phyloP scores from a whole-genome alignment of 1,140 invertebrate species.

The Laupala kohalensis region DNA sequence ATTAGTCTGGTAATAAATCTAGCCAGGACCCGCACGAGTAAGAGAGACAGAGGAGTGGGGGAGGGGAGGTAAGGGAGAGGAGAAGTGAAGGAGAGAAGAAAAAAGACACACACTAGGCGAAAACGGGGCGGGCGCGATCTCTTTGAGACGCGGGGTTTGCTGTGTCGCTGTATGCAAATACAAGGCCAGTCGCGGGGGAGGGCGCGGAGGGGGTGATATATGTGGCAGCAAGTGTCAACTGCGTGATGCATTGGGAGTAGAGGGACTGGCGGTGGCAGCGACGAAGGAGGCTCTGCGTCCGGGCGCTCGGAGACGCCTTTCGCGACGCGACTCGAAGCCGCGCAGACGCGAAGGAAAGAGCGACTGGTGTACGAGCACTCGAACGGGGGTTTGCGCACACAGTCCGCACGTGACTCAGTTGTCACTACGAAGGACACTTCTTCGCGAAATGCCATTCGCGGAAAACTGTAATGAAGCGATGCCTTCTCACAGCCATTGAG shows the following conservation, averaged over 20 bases:
- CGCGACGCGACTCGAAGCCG: not conserved
- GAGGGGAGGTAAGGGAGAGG: not conserved
- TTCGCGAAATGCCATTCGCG: too few relatives aligned
- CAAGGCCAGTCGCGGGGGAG: slow-evolving; percentile 10
- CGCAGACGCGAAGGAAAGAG: too few relatives aligned
- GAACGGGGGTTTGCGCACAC: too few relatives aligned
- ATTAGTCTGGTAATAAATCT: slow-evolving; percentile 30
- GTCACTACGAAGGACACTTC: too few relatives aligned
- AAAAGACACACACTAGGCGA: not conserved
- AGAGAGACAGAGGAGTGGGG: not conserved
- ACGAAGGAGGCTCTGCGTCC: not conserved
- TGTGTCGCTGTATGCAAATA: slow-evolving; percentile 16
- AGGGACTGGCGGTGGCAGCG: slow-evolving; percentile 6
- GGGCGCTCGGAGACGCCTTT: too few relatives aligned
- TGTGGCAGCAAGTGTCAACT: slow-evolving; percentile 31
- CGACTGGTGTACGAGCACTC: too few relatives aligned
- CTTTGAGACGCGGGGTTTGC: slow-evolving; percentile 4
- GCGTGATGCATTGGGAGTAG: slow-evolving; percentile 30
- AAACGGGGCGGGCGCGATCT: slow-evolving; percentile 4
- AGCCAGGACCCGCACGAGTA: too few relatives aligned
- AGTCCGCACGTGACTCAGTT: too few relatives aligned
- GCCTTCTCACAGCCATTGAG: too few relatives aligned
- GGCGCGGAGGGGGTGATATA: slow-evolving; percentile 27
- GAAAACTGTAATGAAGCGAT: too few relatives aligned
- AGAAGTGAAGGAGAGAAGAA: slow-evolving; percentile 1